These are phyloP conservation scores for Centropyge bicolor DNA, from an alignment of 2,797 vertebrate species.

Conservation along the genomic window DNA sequence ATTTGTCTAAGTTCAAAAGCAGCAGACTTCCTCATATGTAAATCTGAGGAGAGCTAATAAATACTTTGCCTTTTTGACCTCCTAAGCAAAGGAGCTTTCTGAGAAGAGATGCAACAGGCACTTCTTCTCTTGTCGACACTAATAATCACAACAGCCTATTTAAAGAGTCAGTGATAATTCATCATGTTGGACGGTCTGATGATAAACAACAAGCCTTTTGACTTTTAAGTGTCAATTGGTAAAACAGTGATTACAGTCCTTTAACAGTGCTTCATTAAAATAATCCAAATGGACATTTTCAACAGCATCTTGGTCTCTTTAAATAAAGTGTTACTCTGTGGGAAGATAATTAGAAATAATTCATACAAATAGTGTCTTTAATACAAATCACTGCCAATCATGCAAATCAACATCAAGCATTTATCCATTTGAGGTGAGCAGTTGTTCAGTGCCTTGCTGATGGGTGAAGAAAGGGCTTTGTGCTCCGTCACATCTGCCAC, in stretches of 20 bases:
- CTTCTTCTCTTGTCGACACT: constrained; percentile 28
- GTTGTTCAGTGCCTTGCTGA: background rate
- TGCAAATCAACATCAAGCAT: background rate
- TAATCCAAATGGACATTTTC: background rate
- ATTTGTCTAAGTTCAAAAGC: constrained; percentile 45
- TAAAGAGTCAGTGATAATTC: constrained; percentile 17
- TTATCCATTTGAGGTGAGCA: background rate
- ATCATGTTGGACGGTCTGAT: constrained; percentile 1
- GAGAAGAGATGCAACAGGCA: constrained; percentile 1
- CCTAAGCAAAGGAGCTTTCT: constrained; percentile 10
- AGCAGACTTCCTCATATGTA: constrained; percentile 33
- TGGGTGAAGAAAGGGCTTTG: background rate
- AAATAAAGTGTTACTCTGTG: background rate
- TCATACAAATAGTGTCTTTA: background rate
- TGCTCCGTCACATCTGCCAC: constrained; percentile 24
- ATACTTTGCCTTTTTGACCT: constrained; percentile 53
- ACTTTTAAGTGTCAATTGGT: constrained; percentile 10
- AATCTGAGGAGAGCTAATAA: constrained; percentile 55
- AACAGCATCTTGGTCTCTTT: background rate
- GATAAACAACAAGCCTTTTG: background rate
- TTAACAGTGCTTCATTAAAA: background rate
- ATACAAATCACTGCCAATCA: background rate
- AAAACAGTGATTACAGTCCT: background rate
- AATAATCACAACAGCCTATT: constrained; percentile 36
- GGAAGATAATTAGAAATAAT: background rate